These are phyloP conservation scores for Dastarcus helophoroides DNA, from an alignment of 2,888 invertebrate species.

Conservation along the genomic window DNA sequence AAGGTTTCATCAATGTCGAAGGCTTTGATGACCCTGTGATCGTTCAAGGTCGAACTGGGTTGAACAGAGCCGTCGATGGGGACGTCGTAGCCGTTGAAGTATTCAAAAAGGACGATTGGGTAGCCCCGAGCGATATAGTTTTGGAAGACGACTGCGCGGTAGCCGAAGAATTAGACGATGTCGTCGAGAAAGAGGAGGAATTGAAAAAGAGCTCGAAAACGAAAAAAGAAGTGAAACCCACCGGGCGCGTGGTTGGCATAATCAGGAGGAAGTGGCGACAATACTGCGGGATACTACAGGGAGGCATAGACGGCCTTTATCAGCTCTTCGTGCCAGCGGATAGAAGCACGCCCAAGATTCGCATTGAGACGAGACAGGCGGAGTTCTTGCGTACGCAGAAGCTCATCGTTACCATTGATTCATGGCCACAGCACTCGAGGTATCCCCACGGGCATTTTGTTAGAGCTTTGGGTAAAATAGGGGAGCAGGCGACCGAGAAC, in stretches of 20 bases:
- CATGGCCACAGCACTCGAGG: conserved; percentile 87
- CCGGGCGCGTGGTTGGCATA: conserved; percentile 83
- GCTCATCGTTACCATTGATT: conserved; percentile 91
- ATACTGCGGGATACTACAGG: conserved; percentile 90
- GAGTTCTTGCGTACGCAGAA: conserved; percentile 69
- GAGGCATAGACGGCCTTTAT: conserved; percentile 45
- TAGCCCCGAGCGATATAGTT: conserved; percentile 75
- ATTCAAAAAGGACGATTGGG: conserved; percentile 82
- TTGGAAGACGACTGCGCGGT: conserved; percentile 59
- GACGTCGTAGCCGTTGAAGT: conserved; percentile 88
- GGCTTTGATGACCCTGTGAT: conserved; percentile 70
- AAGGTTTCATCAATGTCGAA: conserved; percentile 76
- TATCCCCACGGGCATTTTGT: conserved; percentile 96
- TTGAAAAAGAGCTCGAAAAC: conserved; percentile 21
- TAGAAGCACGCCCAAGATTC: conserved; percentile 82
- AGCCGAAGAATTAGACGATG: conserved; percentile 53
- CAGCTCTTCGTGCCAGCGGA: conserved; percentile 94
- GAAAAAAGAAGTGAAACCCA: conserved; percentile 41
- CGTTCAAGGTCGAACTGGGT: conserved; percentile 71
- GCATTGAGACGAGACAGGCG: conserved; percentile 91
- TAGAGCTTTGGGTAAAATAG: conserved; percentile 79
- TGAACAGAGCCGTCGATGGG: conserved; percentile 91
- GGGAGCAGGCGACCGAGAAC: conserved; percentile 92
- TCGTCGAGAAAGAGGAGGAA: conserved; percentile 45
- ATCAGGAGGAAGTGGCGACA: conserved; percentile 94